Conservation (phyloP, 2,888 invertebrate species). For the Lycophotia porphyrea region DNA sequence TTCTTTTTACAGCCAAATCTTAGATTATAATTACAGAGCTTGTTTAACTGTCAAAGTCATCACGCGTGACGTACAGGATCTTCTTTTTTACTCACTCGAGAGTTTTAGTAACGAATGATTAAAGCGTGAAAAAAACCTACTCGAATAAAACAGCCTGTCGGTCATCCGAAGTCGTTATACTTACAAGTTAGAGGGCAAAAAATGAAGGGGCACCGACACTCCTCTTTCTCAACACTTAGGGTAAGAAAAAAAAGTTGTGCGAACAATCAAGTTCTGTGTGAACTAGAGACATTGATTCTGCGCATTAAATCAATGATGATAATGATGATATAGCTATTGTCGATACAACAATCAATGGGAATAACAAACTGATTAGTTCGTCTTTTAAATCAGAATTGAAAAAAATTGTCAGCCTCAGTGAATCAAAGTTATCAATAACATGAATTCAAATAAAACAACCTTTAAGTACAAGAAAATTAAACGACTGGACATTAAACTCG, state of each 20-base stretch:
- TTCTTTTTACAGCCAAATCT: neutral
- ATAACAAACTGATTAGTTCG: constrained; percentile 21
- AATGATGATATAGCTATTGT: constrained; percentile 1
- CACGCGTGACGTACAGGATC: constrained; percentile 24
- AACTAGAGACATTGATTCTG: constrained; percentile 6
- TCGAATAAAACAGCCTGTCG: constrained; percentile 8
- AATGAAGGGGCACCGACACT: constrained; percentile 29
- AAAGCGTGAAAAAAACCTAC: constrained; percentile 28
- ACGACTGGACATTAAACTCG: constrained; percentile 5
- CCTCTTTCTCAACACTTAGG: constrained; percentile 25
- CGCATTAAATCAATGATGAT: constrained; percentile 3
- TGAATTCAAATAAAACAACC: neutral
- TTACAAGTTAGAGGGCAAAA: constrained; percentile 32
- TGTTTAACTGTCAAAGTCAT: constrained; percentile 26
- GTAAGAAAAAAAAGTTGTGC: constrained; percentile 38
- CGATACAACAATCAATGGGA: neutral
- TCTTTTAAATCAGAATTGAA: neutral
- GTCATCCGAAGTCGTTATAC: neutral
- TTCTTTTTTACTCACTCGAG: constrained; percentile 13
- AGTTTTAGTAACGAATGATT: constrained; percentile 24
- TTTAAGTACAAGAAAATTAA: constrained; percentile 6
- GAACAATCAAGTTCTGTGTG: constrained; percentile 14
- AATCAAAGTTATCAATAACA: neutral
- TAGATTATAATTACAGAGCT: constrained; percentile 1
- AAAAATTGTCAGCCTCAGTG: neutral